Base-by-base conservation (phyloP, 2,113 vertebrate genomes). In the Alces alces region DNA sequence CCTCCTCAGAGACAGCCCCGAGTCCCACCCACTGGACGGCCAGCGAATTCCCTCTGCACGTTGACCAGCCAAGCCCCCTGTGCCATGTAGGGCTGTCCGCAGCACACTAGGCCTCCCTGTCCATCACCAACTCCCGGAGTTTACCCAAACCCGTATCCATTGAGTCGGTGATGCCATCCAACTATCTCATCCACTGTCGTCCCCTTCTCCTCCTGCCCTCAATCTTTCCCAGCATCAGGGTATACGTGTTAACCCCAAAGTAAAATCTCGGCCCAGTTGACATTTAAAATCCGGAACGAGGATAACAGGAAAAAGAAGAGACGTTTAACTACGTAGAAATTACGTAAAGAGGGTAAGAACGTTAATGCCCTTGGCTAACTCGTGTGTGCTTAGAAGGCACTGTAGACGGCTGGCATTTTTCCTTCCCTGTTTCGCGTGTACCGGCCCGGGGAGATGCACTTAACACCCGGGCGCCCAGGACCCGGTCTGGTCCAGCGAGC, bases 201-300 rank as follows among this genome's bases (percentile, higher is more conserved):
- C 66, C 66, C 19, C 5, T 70, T 36, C 64, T 36, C 16, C 52
- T 54, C 64, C 17, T 36, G 17, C 17, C n/a, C 9, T 70, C n/a
- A 70, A 19, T 70, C 64, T 36, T 70, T 70, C 64, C 64, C 64
- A 70, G 17, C 64, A 36, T 70, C 64, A 11, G 17, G 64, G 64
- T 70, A 36, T 30, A 86, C 85, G 43, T 86, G 82, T 23, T 54
- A 80, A 95, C 27, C 33, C 39, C 25, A 55, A 60, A 83, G 55
- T n/a, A 76, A 95, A 94, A 88, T 50, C 30, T 80, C 57, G 86
- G 55, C 11, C 11, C 5, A 7, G 33, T 60, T 45, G 50, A 86
- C 88, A 88, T 79, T 86, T 92, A 55, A 88, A 92, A 94, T 19
- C 43, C 76, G 79, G 10, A 83, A 33, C 23, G 60, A 82, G 96